Evolutionary conservation across 2,797 vertebrate genomes (phyloP), one percentile per base, ranked within the genome.

Genomic region (Chiloscyllium punctatum): DNA sequence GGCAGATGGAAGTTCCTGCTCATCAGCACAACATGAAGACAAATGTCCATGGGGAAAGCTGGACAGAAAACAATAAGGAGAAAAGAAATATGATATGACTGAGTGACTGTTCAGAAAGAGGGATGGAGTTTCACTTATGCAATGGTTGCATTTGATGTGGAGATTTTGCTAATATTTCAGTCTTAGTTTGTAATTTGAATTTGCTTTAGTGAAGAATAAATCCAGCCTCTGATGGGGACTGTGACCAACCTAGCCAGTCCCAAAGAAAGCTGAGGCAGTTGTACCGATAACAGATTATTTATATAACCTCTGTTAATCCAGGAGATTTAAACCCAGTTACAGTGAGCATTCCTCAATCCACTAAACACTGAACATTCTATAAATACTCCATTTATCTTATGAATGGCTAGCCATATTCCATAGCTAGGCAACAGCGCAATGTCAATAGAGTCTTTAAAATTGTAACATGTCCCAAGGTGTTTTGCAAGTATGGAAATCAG

Each of bases 81-180:
- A 16, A 30, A 62, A 15, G 87, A 90, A 90, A 88, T 79, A 42
- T 7, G 37, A 37, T 84, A 23, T 53, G 27, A 90, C n/a, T 90
- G 51, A 90, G 87, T 69, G 37, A 42, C 2, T 23, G 8, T 27
- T 27, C 3, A 48, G 25, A 71, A 94, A 94, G 66, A 23, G 23
- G 53, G n/a, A 25, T 94, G 66, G 91, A 94, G 42, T 71, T 71
- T 94, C 21, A 94, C 66, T 69, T 94, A 25, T 94, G 91, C 37
- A 42, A 37, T 9, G 2, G 69, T 16, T 48, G 9, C n/a, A 51
- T 8, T 42, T 42, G n/a, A 16, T 15, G 27, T 11, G 37, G 42
- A 42, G 3, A 23, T 71, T 48, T 71, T 69, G 23, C 9, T 15
- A 18, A 71, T 15, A 23, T 51, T 71, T 94, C 21, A 72, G 23